Base-by-base conservation (phyloP, 2,888 invertebrate species). In the Sympetrum striolatum region DNA sequence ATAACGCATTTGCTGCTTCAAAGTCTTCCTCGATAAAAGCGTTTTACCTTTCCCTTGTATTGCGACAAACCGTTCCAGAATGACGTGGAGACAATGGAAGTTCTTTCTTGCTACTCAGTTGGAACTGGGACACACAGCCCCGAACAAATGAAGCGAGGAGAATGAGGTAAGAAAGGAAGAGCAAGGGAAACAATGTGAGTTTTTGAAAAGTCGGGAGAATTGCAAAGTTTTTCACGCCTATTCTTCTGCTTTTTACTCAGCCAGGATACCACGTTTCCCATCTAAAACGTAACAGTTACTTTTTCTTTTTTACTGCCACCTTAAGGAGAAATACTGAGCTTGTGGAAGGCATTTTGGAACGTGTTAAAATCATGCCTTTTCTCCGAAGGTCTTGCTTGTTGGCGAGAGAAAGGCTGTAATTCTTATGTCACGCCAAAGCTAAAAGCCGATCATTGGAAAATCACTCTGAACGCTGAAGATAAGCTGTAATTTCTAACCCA, bases 1-100 rank as follows among this genome's bases (percentile, higher is more conserved):
- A 18, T 10, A 53, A 53, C 53, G 15, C 1, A 53, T 53, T 1
- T 3, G 8, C 18, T 18, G 53, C 18, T 18, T 14, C 18, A 18
- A 53, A 53, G 18, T 53, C 53, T 18, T 18, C 2, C 53, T 18
- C 18, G 18, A 48, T 15, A 53, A 53, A 18, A 53, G 18, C 53
- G 53, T 18, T 3, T 1, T 53, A 53, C 31, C 25, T 73, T 31
- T 14, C 73, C 14, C 12, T 22, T 14, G 73, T 18, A 14, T 73
- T 31, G 73, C 73, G n/a, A n/a, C n/a, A 73, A 37, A 37, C 64
- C 86, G 86, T 86, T 86, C 37, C 37, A 37, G 53, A 86, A 86
- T 60, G 31, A 22, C 15, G 35, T 31, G 64, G 37, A 82, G 86
- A 86, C 86, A 86, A 86, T 86, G 86, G 64, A n/a, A 14, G 60